Conservation (phyloP, 1,140 invertebrate species). For the Anadara kagoshimensis region DNA sequence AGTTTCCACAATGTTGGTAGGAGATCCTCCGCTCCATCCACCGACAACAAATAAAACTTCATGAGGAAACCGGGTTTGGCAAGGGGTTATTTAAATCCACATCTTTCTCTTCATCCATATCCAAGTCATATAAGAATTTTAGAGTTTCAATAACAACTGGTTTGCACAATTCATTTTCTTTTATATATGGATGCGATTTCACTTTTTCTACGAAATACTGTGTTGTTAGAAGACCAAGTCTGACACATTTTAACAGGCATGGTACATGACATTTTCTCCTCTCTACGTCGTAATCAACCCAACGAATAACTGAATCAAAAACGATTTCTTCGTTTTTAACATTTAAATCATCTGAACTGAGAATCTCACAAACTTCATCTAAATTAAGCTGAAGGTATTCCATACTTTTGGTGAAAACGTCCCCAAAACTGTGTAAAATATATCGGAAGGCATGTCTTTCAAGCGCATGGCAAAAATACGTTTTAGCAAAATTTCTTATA, state of each 20-base stretch:
- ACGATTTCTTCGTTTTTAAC: conserved; percentile 96
- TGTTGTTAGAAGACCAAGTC: conserved; percentile 89
- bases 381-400: conserved; percentile 95
- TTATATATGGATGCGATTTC: conserved; percentile 80
- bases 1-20: conserved; percentile 84
- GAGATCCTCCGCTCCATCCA: conserved; percentile 83
- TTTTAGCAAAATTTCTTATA: conserved; percentile 85
- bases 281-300: conserved; percentile 96
- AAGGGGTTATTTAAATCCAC: conserved; percentile 62
- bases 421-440: conserved; percentile 59
- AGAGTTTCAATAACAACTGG: conserved; percentile 85
- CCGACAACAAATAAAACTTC: conserved; percentile 79
- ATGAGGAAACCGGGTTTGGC: conserved; percentile 65
- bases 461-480: conserved; percentile 83
- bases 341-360: conserved; percentile 97
- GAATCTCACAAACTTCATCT: conserved; percentile 94
- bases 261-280: conserved; percentile 89
- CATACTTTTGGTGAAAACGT: conserved; percentile 93
- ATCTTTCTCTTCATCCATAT: conserved; percentile 75
- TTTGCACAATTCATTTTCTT: conserved; percentile 79
- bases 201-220: conserved; percentile 82
- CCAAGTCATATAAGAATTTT: conserved; percentile 84
- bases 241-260: conserved; percentile 82
- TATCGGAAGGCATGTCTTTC: conserved; percentile 79
- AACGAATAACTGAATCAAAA: conserved; percentile 94